These are phyloP conservation scores for Stenichneumon culpator DNA, from an alignment of 2,888 invertebrate species.

Conservation along the genomic window DNA sequence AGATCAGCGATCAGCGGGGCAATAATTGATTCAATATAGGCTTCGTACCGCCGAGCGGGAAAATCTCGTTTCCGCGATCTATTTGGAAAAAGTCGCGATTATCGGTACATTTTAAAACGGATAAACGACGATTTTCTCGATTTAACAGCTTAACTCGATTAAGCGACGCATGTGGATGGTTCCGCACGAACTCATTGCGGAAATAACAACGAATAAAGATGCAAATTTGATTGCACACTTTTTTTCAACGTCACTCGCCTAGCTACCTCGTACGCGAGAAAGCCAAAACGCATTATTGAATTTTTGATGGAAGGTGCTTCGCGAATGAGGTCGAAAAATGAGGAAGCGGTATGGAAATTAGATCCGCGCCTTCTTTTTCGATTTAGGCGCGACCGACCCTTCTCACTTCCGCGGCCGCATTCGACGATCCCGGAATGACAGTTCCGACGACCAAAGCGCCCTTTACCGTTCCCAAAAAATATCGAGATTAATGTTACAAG, in stretches of 20 bases:
- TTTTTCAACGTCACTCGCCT: too few relatives aligned
- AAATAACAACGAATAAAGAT: too few relatives aligned
- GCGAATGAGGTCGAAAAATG: too few relatives aligned
- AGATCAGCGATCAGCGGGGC: not conserved
- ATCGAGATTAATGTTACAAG: slow-evolving; percentile 11
- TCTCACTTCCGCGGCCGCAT: not conserved
- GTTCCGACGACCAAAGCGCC: not conserved
- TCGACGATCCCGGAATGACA: not conserved
- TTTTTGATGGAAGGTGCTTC: too few relatives aligned
- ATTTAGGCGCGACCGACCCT: not conserved
- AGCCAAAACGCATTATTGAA: too few relatives aligned
- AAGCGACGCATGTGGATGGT: too few relatives aligned
- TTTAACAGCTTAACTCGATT: too few relatives aligned
- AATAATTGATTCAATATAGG: not conserved
- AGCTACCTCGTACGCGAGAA: too few relatives aligned
- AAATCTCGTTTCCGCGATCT: not conserved
- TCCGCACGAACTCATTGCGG: too few relatives aligned
- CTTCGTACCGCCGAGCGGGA: not conserved
- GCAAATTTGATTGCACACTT: too few relatives aligned
- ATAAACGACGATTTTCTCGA: not conserved
- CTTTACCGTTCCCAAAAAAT: not conserved
- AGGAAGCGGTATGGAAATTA: not conserved
- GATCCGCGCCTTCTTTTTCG: not conserved
- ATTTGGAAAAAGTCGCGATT: not conserved
- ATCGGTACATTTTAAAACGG: not conserved